Evolutionary conservation across 2,888 invertebrate genomes (phyloP), one percentile per base, ranked within the genome.

Genomic region (Agapostemon virescens): DNA sequence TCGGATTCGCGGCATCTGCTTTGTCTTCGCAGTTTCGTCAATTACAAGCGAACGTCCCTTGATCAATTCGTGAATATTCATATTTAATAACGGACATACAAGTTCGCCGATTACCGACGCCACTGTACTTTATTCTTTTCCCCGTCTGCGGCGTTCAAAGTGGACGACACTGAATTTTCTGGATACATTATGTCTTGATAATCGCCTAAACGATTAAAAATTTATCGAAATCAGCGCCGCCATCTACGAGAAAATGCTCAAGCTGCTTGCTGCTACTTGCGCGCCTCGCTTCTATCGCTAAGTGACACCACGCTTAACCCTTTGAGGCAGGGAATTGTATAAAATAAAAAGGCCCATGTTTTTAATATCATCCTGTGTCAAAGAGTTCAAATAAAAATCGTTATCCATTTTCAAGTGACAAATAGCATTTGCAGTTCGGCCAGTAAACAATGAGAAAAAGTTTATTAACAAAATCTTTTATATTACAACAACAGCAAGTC

Each of bases 401-500:
- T 2, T 2, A 33, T 33, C 2, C 5, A 42, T 42, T 42, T 42
- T 4, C 15, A n/a, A 23, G 7, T 23, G 23, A 23, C 11, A 11
- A 52, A 26, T 7, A 63, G 36, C 4, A 20, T 9, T 4, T 13
- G n/a, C 7, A 38, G 55, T 63, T 67, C 42, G 26, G 61, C 26
- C 52, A 15, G 55, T 78, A 67, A 52, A 74, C 66, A 84, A 83
- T 76, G 64, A 83, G 83, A 72, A 84, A 84, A 84, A 84, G 58
- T 84, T 79, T 84, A 84, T 84, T 84, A 74, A 81, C 74, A 75
- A 83, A 77, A 42, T 64, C 61, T 71, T 61, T 69, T 83, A 81
- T 81, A 67, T 78, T 83, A 84, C 76, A 84, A 83, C 66, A 69
- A 73, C 55, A 36, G 58, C 13, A 52, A 69, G 30, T 30, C 49